Conservation (phyloP, 1,140 invertebrate species). For the Liolophura sinensis region DNA sequence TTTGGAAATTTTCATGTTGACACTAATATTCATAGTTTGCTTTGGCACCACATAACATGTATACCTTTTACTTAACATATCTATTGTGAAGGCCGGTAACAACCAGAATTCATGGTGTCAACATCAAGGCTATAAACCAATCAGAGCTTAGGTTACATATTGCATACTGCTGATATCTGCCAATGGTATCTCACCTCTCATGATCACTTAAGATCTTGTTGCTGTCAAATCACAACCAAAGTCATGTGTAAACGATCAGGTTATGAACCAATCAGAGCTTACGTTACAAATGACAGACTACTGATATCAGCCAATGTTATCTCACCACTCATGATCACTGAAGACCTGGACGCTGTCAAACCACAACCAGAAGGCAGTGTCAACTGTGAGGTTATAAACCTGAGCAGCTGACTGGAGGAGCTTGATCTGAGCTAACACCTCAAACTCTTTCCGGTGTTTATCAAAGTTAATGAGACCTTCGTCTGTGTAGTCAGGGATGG, state of each 20-base stretch:
- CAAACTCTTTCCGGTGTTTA: slow-evolving; percentile 97
- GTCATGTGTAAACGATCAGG: not conserved
- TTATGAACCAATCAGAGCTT: too few relatives aligned
- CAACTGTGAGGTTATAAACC: slow-evolving; percentile 85
- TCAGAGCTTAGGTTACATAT: too few relatives aligned
- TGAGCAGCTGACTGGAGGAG: slow-evolving; percentile 92
- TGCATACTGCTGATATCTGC: not conserved
- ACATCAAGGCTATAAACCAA: not conserved
- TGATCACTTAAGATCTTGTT: slow-evolving; percentile 80
- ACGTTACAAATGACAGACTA: too few relatives aligned
- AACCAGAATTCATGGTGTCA: not conserved
- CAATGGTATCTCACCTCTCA: slow-evolving; percentile 70
- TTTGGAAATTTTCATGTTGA: too few relatives aligned
- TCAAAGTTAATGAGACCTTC: slow-evolving; percentile 95
- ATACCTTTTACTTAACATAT: too few relatives aligned
- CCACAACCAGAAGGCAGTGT: slow-evolving; percentile 87
- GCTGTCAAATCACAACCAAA: slow-evolving; percentile 3
- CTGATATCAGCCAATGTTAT: not conserved
- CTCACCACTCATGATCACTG: slow-evolving; percentile 86
- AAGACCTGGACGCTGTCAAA: slow-evolving; percentile 87
- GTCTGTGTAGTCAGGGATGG: slow-evolving; percentile 76
- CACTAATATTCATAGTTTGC: too few relatives aligned
- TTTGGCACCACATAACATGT: too few relatives aligned
- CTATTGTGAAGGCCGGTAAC: slow-evolving; percentile 6
- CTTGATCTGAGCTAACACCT: slow-evolving; percentile 95